Evolutionary conservation across 2,113 vertebrate species (phyloP), one percentile per base, ranked within the genome.

Genomic region (Phylloscopus whistleri): DNA sequence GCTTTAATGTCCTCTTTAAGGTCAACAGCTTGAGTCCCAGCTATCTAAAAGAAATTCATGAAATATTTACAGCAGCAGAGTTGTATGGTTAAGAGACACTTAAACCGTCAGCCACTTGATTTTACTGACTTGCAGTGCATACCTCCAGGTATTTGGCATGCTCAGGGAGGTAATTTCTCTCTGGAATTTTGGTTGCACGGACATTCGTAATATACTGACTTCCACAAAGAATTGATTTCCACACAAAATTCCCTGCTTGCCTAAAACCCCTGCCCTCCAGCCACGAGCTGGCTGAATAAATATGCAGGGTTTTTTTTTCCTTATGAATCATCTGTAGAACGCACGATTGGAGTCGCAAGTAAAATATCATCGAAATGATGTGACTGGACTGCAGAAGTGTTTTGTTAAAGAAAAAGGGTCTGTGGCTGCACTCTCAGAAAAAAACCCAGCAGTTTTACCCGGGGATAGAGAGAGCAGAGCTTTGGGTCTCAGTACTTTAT

Each of bases 141-240:
- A 95, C 91, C 93, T 96, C 66, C 87, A 97, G 95, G 94, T 96
- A 93, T 80, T 84, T 96, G 96, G 96, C 96, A 80, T 95, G 95
- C 95, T 95, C 69, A 28, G 93, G 89, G 94, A 97, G 94, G 94
- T 97, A 97, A 98, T 98, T 98, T 98, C 96, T 97, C 96, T 97
- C 97, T 97, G 96, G 97, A 97, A 98, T 98, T 97, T 98, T 96
- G 97, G 97, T 95, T 97, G 95, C 96, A 97, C 2, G 95, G 97
- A 96, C 94, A 96, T 96, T 95, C 94, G 44, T 97, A 97, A 97
- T 97, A 96, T 96, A 98, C 90, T 97, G 97, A 97, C 97, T 97
- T 97, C 97, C 82, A 92, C 96, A 98, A 97, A 98, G 95, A 98
- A 98, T 98, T 98, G 97, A 98, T 98, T 98, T 98, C 96, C 97